A percentile compares a stretch with the other conserved stretches of the same genome.
Evolutionary conservation across 1,140 invertebrate species (phyloP).

Genomic region (Glossosoma conforme): DNA sequence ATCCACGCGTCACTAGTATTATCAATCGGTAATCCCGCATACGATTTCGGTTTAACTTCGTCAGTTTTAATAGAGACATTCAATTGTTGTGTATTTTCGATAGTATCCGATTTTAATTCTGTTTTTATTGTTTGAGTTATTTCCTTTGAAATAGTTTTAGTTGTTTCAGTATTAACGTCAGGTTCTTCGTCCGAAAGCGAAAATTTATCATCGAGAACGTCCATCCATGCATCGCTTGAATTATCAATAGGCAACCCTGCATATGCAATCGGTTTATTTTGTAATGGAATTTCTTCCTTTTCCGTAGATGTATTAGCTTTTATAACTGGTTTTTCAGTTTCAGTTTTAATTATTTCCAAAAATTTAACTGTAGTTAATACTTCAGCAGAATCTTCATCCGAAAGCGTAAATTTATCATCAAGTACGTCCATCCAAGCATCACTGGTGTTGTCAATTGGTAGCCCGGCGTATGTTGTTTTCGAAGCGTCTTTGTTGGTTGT

Average conservation of each 20-base stretch:
- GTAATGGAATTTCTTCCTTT: too few species aligned
- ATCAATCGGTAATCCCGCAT: slow-evolving; percentile 46
- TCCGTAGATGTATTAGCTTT: neutral
- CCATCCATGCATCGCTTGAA: slow-evolving; percentile 47
- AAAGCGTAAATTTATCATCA: slow-evolving; percentile 48
- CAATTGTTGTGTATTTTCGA: too few species aligned
- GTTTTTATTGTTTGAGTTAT: too few species aligned
- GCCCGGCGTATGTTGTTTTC: slow-evolving; percentile 39
- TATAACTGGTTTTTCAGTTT: too few species aligned
- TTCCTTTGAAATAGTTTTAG: too few species aligned
- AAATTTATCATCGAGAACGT: slow-evolving; percentile 51
- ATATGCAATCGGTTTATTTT: slow-evolving; percentile 2
- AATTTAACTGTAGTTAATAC: too few species aligned
- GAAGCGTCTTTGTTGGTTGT: neutral
- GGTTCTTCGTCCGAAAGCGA: slow-evolving; percentile 42
- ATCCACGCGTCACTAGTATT: slow-evolving; percentile 47
- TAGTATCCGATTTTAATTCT: too few species aligned
- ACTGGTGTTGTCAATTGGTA: slow-evolving; percentile 45
- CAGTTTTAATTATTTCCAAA: too few species aligned
- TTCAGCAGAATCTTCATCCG: slow-evolving; percentile 37
- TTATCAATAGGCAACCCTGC: slow-evolving; percentile 46
- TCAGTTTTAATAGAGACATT: too few species aligned
- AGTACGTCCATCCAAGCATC: slow-evolving; percentile 49
- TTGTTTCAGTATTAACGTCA: too few species aligned
- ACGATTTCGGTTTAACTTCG: slow-evolving; percentile 31